Base-by-base conservation (phyloP, 2,888 invertebrate genomes). In the Dugesia japonica region DNA sequence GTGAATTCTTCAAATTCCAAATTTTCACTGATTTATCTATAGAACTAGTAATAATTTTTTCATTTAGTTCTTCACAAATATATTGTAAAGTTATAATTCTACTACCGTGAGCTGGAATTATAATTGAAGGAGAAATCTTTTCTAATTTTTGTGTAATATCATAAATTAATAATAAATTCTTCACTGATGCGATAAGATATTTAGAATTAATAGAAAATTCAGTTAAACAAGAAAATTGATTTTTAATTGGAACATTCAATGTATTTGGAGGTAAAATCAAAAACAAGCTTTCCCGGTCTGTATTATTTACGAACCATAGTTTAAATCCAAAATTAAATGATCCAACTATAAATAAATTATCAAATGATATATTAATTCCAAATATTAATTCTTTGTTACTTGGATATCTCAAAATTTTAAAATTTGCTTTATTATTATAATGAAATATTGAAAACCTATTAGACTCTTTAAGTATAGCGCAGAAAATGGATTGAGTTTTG, bases 11-110 rank as follows among this genome's bases (percentile, higher is more conserved):
- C 77, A 98, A 93, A 84, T 97, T 97, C 97, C 97, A 97, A 1
- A 95, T 93, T 87, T 97, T 97, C 7, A 97, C 94, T 0, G 94
- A 93, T 78, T 95, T 88, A 85, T 98, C 97, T 73, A 97, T 94
- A 0, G 95, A 95, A 0, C 95, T 94, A 0, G 97, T 95, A 73
- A 97, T 92, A 1, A 94, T 82, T 79, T 84, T 84, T 80, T 86
- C 86, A 75, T 84, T 82, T 38, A 38, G 17, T 38, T 17, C 38
- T 20, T 90, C 89, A 0, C 91, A 91, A 42, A 95, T 86, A 0
- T 93, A 89, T 80, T 91, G 91, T 77, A 97, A 85, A 80, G 93
- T 92, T 77, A 97, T 92, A 15, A 97, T 95, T 78, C 97, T 87
- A 0, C 94, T 95, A 81, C 95, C 97, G 85, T 97, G 97, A 0